Conservation (phyloP, 2,797 vertebrate species). For the Protonibea diacanthus region DNA sequence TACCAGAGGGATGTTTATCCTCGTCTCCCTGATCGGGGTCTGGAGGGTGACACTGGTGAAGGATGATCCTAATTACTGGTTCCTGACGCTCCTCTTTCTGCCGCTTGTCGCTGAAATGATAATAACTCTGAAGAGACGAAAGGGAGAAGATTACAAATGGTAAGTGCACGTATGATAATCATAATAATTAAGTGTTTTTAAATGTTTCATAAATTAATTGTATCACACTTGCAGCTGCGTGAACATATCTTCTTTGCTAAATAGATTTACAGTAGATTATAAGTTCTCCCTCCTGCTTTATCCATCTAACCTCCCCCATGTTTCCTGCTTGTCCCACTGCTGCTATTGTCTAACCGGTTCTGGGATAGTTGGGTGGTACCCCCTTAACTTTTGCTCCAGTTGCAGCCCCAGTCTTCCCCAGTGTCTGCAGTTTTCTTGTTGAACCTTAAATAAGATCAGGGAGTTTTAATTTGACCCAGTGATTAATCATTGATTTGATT, state of each 20-base stretch:
- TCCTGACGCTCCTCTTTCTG: slow-evolving; percentile 89
- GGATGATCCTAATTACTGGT: slow-evolving; percentile 87
- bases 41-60: slow-evolving; percentile 90
- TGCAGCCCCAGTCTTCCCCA: background rate
- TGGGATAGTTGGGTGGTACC: slow-evolving; percentile 31
- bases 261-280: background rate
- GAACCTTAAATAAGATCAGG: no score
- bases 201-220: background rate
- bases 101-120: slow-evolving; percentile 90
- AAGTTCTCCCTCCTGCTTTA: slow-evolving; percentile 11
- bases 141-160: slow-evolving; percentile 95
- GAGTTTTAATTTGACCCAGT: background rate
- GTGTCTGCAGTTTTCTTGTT: background rate
- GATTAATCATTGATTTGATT: no score
- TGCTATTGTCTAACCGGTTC: slow-evolving; percentile 45
- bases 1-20: slow-evolving; percentile 89
- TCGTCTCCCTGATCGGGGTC: slow-evolving; percentile 90
- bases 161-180: slow-evolving; percentile 67
- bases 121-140: slow-evolving; percentile 89
- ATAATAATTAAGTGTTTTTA: background rate
- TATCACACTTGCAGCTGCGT: background rate
- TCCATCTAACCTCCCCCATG: background rate
- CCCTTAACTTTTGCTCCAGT: background rate
- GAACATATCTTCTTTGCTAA: background rate
- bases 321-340: slow-evolving; percentile 43